Percentiles rank a stretch among this genome's conserved stretches.
phyloP scores from a whole-genome alignment of 2,113 vertebrate species.

The Rattus norvegicus region GRCr8 NC_086026.1:14075501-14076000 shows the following conservation, averaged over 20 bases:
- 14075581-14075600: neutral
- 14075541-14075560: neutral
- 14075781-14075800: constrained; percentile 26
- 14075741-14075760: neutral
- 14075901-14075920: neutral
- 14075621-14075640: neutral
- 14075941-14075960: neutral
- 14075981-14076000: neutral
- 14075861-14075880: neutral
- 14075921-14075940: neutral
- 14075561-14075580: neutral
- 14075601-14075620: neutral
- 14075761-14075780: neutral
- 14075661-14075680: neutral
- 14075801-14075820: neutral
- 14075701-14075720: constrained; percentile 33
- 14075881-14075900: neutral
- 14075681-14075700: constrained; percentile 30
- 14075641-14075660: neutral
- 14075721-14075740: constrained; percentile 18
- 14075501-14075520: neutral
- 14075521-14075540: neutral
- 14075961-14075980: neutral
- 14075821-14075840: neutral
- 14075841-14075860: neutral